phyloP scores from a whole-genome alignment of 2,113 vertebrate genomes.

The Eleginops maclovinus region DNA sequence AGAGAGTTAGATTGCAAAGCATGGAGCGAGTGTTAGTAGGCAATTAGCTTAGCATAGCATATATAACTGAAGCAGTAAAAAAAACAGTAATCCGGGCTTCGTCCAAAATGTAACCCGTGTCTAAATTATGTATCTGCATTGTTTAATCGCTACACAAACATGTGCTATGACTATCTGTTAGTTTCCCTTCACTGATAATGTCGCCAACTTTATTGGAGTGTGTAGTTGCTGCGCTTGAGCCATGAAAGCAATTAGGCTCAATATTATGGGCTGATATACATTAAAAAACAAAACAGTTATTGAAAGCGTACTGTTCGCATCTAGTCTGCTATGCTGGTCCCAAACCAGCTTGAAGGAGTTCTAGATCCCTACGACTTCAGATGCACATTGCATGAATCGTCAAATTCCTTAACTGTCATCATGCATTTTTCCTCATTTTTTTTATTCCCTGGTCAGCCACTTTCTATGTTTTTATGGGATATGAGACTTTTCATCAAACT shows the following conservation, averaged over 20 bases:
- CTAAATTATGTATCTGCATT: neutral
- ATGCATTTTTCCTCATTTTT: neutral
- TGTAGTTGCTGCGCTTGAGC: too few species aligned
- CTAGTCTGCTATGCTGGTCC: neutral
- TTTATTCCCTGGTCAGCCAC: neutral
- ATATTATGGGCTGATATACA: too few species aligned
- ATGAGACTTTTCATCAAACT: conserved; percentile 4
- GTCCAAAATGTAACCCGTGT: too few species aligned
- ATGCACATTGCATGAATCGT: neutral
- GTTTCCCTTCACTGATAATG: too few species aligned
- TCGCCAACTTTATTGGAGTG: too few species aligned
- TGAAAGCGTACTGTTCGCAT: too few species aligned
- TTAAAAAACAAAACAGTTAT: too few species aligned
- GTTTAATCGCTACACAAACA: neutral
- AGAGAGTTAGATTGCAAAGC: neutral
- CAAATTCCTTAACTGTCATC: neutral
- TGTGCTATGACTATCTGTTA: too few species aligned
- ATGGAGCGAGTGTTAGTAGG: neutral
- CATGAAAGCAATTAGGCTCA: too few species aligned
- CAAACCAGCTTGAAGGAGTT: neutral
- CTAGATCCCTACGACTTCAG: neutral
- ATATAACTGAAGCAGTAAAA: neutral
- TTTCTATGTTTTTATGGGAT: neutral
- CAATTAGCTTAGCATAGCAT: neutral
- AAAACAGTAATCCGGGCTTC: neutral